phyloP scores from a whole-genome alignment of 1,140 invertebrate genomes.

The Aradophagus sp. region DNA sequence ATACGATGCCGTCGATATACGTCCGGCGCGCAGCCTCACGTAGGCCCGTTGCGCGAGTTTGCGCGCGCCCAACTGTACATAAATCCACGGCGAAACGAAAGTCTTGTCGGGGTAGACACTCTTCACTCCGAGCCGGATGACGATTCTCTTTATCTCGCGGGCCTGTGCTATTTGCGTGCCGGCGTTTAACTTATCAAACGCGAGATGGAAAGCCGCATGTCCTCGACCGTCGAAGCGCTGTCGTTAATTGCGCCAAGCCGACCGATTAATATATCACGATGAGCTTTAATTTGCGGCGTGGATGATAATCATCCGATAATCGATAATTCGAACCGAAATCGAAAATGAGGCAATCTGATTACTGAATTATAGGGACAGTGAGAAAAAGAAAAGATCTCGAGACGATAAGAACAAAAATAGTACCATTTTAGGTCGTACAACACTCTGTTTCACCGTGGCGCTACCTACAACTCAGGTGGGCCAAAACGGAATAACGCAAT shows the following conservation, averaged over 20 bases:
- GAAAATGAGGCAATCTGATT: not conserved
- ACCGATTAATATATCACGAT: constrained; percentile 46
- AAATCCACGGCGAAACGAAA: constrained; percentile 57
- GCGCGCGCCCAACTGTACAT: constrained; percentile 28
- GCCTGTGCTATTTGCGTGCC: constrained; percentile 33
- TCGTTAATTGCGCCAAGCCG: constrained; percentile 7
- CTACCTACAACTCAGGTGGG: too few species aligned
- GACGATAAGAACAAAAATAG: too few species aligned
- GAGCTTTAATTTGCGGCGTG: constrained; percentile 11
- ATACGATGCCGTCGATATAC: constrained; percentile 43
- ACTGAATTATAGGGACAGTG: too few species aligned
- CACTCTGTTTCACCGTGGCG: too few species aligned
- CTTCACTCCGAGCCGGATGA: constrained; percentile 44
- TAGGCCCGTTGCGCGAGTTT: constrained; percentile 1
- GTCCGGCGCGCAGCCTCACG: too few species aligned
- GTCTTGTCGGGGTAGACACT: constrained; percentile 50
- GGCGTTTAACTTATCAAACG: constrained; percentile 46
- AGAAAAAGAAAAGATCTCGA: too few species aligned
- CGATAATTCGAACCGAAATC: too few species aligned
- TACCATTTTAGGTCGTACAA: too few species aligned
- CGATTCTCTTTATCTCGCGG: constrained; percentile 39
- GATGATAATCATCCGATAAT: too few species aligned
- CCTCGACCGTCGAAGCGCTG: constrained; percentile 27
- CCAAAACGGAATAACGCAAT: too few species aligned
- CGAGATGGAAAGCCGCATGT: constrained; percentile 47